Percentiles rank a stretch among this genome's conserved stretches.
Conservation (phyloP, 2,113 vertebrate genomes). For the Oenanthe melanoleuca region DNA sequence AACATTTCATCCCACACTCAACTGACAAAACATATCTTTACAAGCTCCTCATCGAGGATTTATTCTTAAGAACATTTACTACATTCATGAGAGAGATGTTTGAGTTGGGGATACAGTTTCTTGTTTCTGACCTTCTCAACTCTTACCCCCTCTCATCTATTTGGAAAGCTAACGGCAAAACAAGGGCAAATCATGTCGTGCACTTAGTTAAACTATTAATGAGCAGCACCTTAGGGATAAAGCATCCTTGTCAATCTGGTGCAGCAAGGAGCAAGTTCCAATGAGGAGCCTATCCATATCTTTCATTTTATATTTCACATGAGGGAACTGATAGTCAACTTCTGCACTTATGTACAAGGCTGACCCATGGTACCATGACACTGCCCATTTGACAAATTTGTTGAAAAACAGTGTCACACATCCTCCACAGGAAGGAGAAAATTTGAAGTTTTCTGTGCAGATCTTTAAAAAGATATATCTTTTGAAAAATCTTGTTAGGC, state of each 20-base stretch:
- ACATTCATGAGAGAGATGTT: not conserved
- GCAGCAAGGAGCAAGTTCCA: not conserved
- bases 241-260: not conserved
- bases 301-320: not conserved
- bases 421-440: not conserved
- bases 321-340: not conserved
- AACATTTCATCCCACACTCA: not conserved
- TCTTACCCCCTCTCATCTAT: not conserved
- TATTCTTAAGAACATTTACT: not conserved
- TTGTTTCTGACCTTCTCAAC: not conserved
- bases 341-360: not conserved
- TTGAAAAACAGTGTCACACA: not conserved
- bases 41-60: not conserved
- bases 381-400: not conserved
- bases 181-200: not conserved
- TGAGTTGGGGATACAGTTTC: not conserved
- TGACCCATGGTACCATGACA: not conserved
- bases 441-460: not conserved
- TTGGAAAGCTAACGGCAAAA: not conserved
- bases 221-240: not conserved
- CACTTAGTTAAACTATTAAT: not conserved
- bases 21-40: not conserved
- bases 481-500: not conserved
- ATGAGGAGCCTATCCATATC: not conserved
- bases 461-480: not conserved